Base-by-base conservation (phyloP, 2,888 invertebrate species). In the Morpho achilles region DNA sequence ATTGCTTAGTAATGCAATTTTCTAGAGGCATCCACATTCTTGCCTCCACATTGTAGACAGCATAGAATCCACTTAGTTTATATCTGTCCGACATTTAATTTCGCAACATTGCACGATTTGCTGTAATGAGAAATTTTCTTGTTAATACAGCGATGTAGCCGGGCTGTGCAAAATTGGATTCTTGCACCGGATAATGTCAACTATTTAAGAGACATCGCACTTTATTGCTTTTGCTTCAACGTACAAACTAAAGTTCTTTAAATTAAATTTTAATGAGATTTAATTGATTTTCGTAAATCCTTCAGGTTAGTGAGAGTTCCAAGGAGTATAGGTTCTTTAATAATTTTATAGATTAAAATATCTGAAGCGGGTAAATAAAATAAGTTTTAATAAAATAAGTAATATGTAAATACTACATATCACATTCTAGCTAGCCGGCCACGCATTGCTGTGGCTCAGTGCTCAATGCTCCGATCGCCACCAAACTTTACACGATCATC, bases 41-140 rank as follows among this genome's bases (percentile, higher is more conserved):
- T 54, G 47, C 41, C 42, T 23, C 7, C 9, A 52, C 52, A 43
- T n/a, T n/a, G 45, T 39, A 7, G 44, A 40, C 39, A 53, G 52
- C 32, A 23, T 44, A 23, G 43, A 43, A 51, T 43, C 22, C 42
- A 41, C 9, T 23, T 42, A 7, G 7, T 39, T 39, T 40, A 50
- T 39, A 8, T 32, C 22, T 32, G 32, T 40, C 53, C 7, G 39
- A 53, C 44, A 52, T 52, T 50, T 52, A 32, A 46, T 46, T 53
- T 7, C 39, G 46, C 22, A 54, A 48, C 48, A 9, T 53, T 42
- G 48, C 8, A 23, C 48, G 41, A 48, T 42, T 47, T 48, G n/a
- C 42, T 48, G 42, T 48, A 48, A 54, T 54, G 48, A 54, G 54
- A 54, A 48, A 54, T 48, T 54, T 54, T 54, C 47, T 54, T 48